A percentile compares a stretch with the other conserved stretches of the same genome.
Conservation (phyloP, 35 echinoderm and acorn worm species). For the Patiria miniata region DNA sequence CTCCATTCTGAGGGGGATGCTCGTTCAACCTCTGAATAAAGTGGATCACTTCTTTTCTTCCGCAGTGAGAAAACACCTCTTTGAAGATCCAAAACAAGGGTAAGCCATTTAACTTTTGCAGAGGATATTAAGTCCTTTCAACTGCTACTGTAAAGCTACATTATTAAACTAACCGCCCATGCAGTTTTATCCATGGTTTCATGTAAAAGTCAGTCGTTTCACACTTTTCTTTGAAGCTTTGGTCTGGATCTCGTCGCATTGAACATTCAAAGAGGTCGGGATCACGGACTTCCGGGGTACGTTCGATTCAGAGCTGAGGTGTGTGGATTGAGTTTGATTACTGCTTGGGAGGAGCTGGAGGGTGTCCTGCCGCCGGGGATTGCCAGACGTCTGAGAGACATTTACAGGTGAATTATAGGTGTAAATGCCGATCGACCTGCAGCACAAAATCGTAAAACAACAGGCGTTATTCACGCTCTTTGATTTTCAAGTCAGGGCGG, state of each 20-base stretch:
- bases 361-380: not conserved
- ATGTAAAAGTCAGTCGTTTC: not conserved
- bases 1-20: constrained; percentile 66
- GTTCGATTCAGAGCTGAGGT: constrained; percentile 35
- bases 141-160: no score
- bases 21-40: constrained; percentile 34
- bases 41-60: constrained; percentile 62
- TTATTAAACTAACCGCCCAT: no score
- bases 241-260: constrained; percentile 72
- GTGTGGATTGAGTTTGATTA: not conserved
- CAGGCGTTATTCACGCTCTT: no score
- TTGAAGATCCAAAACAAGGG: constrained; percentile 53
- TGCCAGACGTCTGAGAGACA: not conserved
- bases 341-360: constrained; percentile 14
- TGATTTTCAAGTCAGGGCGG: no score
- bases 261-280: constrained; percentile 82
- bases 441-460: no score
- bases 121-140: no score
- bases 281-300: constrained; percentile 75
- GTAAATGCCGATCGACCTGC: no score
- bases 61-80: constrained; percentile 45
- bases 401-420: not conserved
- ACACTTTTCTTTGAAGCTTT: not conserved
- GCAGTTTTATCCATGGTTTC: not conserved
- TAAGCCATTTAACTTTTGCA: not conserved